A percentile compares a stretch with the other conserved stretches of the same genome.
Conservation (phyloP, 2,888 invertebrate species). For the Amorpha juglandis region DNA sequence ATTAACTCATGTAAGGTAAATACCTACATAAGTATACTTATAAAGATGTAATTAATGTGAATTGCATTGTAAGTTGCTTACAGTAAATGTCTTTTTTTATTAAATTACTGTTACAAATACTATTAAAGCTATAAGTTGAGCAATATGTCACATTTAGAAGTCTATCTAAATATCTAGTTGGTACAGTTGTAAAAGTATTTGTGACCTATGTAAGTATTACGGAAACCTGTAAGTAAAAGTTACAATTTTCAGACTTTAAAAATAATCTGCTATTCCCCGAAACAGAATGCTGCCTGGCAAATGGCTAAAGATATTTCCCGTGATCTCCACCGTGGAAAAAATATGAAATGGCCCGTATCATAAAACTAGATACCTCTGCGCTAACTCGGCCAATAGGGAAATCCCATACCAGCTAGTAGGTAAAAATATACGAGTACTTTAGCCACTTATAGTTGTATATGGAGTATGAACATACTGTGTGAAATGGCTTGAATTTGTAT, state of each 20-base stretch:
- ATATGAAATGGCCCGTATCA: constrained; percentile 8
- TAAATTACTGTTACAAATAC: too few species aligned
- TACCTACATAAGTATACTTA: too few species aligned
- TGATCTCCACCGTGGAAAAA: constrained; percentile 8
- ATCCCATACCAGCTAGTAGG: constrained; percentile 1
- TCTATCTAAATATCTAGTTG: too few species aligned
- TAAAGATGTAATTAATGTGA: too few species aligned
- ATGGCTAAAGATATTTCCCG: neutral
- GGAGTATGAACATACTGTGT: neutral
- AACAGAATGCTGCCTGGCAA: neutral
- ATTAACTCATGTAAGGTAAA: too few species aligned
- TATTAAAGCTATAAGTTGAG: too few species aligned
- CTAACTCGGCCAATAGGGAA: constrained; percentile 4
- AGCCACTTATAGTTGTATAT: constrained; percentile 12
- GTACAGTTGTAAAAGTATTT: too few species aligned
- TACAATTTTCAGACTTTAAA: neutral
- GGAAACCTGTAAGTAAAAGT: too few species aligned
- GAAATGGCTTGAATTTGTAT: neutral
- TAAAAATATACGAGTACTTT: constrained; percentile 14
- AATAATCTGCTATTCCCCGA: neutral
- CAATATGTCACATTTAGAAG: too few species aligned
- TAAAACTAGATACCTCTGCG: constrained; percentile 5
- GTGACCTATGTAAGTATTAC: too few species aligned
- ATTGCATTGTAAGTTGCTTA: too few species aligned
- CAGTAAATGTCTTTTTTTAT: too few species aligned